Conservation (phyloP, 2,797 vertebrate genomes). For the Scyliorhinus canicula region DNA sequence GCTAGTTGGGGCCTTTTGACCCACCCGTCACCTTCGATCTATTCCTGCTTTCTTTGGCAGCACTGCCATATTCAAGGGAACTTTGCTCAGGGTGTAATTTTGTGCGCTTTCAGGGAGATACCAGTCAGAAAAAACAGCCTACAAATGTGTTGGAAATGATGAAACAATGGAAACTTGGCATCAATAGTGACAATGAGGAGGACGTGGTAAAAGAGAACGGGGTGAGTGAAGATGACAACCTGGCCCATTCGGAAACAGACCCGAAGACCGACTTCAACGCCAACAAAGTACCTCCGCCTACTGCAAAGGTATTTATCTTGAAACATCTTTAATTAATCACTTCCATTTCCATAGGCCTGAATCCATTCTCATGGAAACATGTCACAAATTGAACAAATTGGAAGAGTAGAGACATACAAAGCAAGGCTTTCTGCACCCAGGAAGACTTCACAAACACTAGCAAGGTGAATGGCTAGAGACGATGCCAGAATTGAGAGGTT, state of each 20-base stretch:
- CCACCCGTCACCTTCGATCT: not conserved
- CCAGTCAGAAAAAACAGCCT: not conserved
- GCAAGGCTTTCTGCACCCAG: not conserved
- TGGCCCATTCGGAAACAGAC: not conserved
- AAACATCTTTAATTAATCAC: not conserved
- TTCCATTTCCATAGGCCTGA: not conserved
- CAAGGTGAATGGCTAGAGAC: not conserved
- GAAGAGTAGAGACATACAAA: not conserved
- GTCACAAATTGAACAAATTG: not conserved
- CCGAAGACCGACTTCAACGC: not conserved
- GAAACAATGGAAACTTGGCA: conserved; percentile 23
- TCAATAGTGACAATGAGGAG: not conserved
- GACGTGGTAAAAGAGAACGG: not conserved
- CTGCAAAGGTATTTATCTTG: conserved; percentile 15
- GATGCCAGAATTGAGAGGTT: not conserved
- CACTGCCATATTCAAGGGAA: not conserved
- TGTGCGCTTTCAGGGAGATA: conserved; percentile 27
- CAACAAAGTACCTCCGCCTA: not conserved
- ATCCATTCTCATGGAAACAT: not conserved
- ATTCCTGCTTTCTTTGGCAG: not conserved
- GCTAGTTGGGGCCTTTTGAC: not conserved
- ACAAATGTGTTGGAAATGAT: conserved; percentile 39
- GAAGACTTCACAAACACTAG: not conserved
- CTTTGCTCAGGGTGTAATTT: not conserved
- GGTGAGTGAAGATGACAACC: not conserved